A percentile compares a stretch with the other conserved stretches of the same genome.
These are phyloP conservation scores for Maniola hyperantus DNA, from an alignment of 2,888 invertebrate genomes.

Conservation along the genomic window DNA sequence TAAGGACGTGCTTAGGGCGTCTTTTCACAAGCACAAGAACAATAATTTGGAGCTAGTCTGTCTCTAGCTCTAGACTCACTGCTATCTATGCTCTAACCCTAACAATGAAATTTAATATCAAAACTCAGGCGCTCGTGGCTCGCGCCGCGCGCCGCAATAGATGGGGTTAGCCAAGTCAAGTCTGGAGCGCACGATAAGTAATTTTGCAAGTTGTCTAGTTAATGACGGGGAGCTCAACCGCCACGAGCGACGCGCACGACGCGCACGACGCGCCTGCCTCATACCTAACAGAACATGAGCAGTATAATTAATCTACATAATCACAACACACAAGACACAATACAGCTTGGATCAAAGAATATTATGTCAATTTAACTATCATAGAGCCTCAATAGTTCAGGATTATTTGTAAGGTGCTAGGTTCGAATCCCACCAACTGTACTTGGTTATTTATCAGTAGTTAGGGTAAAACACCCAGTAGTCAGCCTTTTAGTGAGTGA, in stretches of 20 bases:
- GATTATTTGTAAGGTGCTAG: no score
- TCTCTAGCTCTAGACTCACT: no score
- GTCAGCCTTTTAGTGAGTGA: no score
- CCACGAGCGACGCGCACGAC: no score
- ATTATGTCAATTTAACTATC: neutral
- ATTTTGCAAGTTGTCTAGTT: slow-evolving; percentile 4
- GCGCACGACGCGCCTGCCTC: neutral
- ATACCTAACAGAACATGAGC: neutral
- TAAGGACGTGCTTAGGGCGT: no score
- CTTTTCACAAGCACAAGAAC: no score
- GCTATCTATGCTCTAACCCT: no score
- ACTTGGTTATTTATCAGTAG: no score
- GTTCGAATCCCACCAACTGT: no score
- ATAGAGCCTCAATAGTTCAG: neutral
- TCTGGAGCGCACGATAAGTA: neutral
- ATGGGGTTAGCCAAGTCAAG: neutral
- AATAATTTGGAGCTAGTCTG: no score
- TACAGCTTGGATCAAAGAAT: neutral
- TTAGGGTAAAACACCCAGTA: no score
- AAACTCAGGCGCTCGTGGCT: neutral
- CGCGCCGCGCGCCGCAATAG: neutral
- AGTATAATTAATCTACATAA: neutral
- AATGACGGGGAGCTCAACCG: neutral
- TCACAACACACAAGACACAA: neutral
- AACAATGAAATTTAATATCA: no score